Base-by-base conservation (phyloP, 1,140 invertebrate genomes). In the Trissolcus basalis region DNA sequence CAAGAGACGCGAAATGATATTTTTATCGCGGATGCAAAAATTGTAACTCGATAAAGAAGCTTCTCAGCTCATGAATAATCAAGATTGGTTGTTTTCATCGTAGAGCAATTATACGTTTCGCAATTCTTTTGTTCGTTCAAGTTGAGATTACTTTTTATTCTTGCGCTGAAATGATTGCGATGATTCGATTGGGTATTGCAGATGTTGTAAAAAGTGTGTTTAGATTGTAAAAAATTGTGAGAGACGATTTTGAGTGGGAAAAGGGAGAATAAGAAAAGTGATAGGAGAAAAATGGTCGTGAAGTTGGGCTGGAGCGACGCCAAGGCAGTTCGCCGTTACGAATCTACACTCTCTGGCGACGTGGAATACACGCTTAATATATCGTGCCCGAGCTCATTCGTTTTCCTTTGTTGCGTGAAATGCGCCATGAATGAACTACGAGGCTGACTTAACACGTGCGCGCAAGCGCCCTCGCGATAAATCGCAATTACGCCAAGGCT, bases 271-370 rank as follows among this genome's bases (percentile, higher is more conserved):
- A 14, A 15, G 1, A 13, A n/a, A 36, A 33, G 36, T 41, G 35
- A 12, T 9, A 14, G 39, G 0, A 14, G 13, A 53, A 68, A 68
- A 53, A 47, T 59, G 39, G 47, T 61, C 32, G 73, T 73, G 70
- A 84, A 84, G 80, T 81, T 83, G 77, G 75, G 68, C 58, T 83
- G 81, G 78, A 80, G 81, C 81, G 81, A 84, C 73, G 43, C 65
- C 35, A 41, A 47, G 71, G 70, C 51, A 71, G 73, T 55, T 61
- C 47, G 43, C 16, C 65, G 55, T 78, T 75, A 75, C 71, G 72
- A 77, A 74, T 64, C 70, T 77, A 55, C 44, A 67, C 60, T 76
- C 60, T 70, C 60, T 43, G 58, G 4, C 59, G 53, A 16, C 44
- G 67, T 56, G 32, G 60, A 71, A 67, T 63, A 67, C 51, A 56